Evolutionary conservation across 1,140 invertebrate species (phyloP), one percentile per base, ranked within the genome.

Genomic region (Asbolus verrucosus): DNA sequence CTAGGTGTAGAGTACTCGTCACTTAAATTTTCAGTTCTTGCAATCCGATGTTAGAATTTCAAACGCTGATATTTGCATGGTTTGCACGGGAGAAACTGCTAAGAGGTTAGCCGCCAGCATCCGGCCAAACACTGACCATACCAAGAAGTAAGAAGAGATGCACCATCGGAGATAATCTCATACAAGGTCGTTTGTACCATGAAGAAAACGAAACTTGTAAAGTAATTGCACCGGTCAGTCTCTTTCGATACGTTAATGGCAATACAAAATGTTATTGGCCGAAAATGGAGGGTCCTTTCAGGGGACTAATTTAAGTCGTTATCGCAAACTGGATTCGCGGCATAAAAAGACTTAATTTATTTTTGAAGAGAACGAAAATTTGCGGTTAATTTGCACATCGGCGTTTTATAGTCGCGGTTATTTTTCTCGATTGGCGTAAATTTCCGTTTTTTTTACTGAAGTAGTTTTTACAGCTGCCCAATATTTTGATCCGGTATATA

Each of bases 71-170:
- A 27, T 21, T 54, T 54, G 19, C 46, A 31, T 54, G 11, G 46
- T 54, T 30, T 54, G 46, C 46, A 54, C 46, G 46, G 19, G 46
- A 54, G 27, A 27, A 54, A 54, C 19, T 27, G 46, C 46, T 54
- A 54, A 54, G 46, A 54, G 46, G 46, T 54, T 54, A 30, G 46
- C 46, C 46, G 46, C 46, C 4, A 54, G 46, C 46, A 54, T 27
- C 21, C 46, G 27, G 46, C 21, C 27, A 54, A 54, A 27, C 46
- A 54, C 46, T 54, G 46, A 54, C 46, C 46, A 54, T 54, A 54
- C 46, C 46, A 54, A 54, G 46, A 54, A 54, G 46, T 54, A 54
- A 54, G 46, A 54, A 54, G 46, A 54, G 46, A 54, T 54, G 46
- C 46, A 54, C 46, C 46, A 54, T 27, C 21, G 19, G 46, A 54